Base-by-base conservation (phyloP, 2,113 vertebrate genomes). In the Planiliza haematocheilus region DNA sequence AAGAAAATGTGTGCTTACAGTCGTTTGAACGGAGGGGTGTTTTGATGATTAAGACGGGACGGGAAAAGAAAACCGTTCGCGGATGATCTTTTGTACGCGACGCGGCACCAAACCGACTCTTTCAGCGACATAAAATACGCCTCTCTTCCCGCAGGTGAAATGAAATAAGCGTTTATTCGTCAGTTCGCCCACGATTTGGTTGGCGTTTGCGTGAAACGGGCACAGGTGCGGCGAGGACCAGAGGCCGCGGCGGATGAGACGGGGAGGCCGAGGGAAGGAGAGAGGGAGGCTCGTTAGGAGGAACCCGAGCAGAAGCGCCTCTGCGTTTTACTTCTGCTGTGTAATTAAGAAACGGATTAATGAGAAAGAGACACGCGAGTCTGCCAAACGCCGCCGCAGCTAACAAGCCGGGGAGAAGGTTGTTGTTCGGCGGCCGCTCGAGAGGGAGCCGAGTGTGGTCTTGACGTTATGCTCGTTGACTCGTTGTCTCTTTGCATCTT, bases 331-430 rank as follows among this genome's bases (percentile, higher is more conserved):
- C 67, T 61, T 66, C 75, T 70, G 60, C 74, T 88, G 70, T 81
- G 81, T 89, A 89, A 88, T 89, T 88, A 89, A 87, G 81, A 63
- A 79, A 46, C 36, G 61, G 78, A 84, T 81, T 89, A 86, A 91
- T 88, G 84, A 83, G 83, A 84, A 60, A 57, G 74, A 87, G 64
- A 83, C 72, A 69, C 57, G 21, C 30, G 2, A 16, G 17, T 69
- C 60, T 81, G 24, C 83, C 79, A 70, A n/a, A 37, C 63, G 65
- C 74, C 39, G 24, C 41, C 21, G n/a, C 61, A 79, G 55, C 81
- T 87, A 89, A 69, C 74, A 72, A 77, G 68, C 71, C 0, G 50
- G 60, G 55, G 42, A 61, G 66, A 86, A 75, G 81, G 83, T 75
- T 90, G 58, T 67, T 83, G 60, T 66, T 72, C 41, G 2, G 0